Evolutionary conservation across 2,797 vertebrate species (phyloP).

Genomic region (Sebastes iracundus): DNA sequence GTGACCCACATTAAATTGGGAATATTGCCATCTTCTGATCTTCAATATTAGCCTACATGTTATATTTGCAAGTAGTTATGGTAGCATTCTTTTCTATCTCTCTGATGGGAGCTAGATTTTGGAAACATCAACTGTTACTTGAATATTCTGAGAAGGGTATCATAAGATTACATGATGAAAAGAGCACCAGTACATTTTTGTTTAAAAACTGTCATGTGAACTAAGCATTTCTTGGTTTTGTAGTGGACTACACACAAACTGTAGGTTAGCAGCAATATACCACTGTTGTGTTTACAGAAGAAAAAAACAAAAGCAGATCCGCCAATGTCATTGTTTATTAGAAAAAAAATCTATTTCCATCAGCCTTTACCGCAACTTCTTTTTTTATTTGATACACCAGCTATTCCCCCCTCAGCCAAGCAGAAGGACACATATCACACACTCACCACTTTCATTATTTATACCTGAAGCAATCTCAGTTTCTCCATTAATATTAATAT

Average conservation of each 20-base stretch:
- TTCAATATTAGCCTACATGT: too few relatives aligned
- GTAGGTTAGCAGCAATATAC: not conserved
- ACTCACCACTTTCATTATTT: constrained; percentile 53
- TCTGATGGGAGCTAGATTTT: not conserved
- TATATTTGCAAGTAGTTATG: not conserved
- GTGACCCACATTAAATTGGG: too few relatives aligned
- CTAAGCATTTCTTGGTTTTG: not conserved
- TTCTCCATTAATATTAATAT: constrained; percentile 57
- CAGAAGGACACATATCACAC: constrained; percentile 11
- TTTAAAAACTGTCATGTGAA: not conserved
- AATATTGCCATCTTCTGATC: too few relatives aligned
- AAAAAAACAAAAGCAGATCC: not conserved
- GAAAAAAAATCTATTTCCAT: not conserved
- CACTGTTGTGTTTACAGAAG: not conserved
- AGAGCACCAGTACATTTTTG: not conserved
- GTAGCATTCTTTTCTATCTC: too few relatives aligned
- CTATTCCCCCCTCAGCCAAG: not conserved
- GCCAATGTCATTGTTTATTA: not conserved
- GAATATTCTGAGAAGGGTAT: not conserved
- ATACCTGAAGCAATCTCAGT: constrained; percentile 22
- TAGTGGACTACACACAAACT: not conserved
- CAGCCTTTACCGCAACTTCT: not conserved
- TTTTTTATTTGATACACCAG: constrained; percentile 6
- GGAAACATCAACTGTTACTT: not conserved
- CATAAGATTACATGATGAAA: not conserved